Conservation (phyloP, 1,140 invertebrate genomes). For the Hermetia illucens region DNA sequence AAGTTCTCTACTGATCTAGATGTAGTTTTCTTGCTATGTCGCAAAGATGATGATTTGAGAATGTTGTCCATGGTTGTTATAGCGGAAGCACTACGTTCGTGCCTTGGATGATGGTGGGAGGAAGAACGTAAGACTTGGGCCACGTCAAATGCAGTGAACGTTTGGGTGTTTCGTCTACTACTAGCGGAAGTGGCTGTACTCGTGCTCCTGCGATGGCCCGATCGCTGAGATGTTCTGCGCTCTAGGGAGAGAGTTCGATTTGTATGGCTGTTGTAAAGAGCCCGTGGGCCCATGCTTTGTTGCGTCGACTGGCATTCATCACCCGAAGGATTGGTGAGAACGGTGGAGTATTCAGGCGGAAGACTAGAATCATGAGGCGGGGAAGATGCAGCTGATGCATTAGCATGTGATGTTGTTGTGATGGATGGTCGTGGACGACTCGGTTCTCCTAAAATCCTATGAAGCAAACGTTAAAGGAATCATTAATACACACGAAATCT, state of each 20-base stretch:
- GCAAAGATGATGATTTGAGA: conserved; percentile 17
- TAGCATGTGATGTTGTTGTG: conserved; percentile 16
- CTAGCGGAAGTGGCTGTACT: conserved; percentile 1
- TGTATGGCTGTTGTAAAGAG: conserved; percentile 7
- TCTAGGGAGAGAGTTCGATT: conserved; percentile 11
- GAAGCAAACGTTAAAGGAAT: no score
- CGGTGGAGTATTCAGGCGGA: conserved; percentile 40
- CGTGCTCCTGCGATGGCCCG: no score
- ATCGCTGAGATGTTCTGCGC: conserved; percentile 11
- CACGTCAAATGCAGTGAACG: conserved; percentile 39
- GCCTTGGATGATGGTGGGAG: conserved; percentile 7
- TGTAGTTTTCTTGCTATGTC: conserved; percentile 16
- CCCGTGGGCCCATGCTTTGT: conserved; percentile 13
- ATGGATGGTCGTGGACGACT: conserved; percentile 18
- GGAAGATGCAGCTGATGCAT: conserved; percentile 5
- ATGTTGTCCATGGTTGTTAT: conserved; percentile 14
- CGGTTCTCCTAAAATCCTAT: conserved; percentile 23
- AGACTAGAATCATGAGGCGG: conserved; percentile 25
- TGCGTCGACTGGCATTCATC: conserved; percentile 13
- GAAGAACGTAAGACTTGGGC: conserved; percentile 37
- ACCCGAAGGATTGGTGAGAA: conserved; percentile 32
- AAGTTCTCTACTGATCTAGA: conserved; percentile 38
- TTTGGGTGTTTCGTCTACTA: conserved; percentile 4
- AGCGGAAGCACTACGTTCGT: background rate
- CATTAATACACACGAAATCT: no score